These are phyloP conservation scores for Emydocephalus ijimae DNA, from an alignment of 2,113 vertebrate species.

Conservation along the genomic window DNA sequence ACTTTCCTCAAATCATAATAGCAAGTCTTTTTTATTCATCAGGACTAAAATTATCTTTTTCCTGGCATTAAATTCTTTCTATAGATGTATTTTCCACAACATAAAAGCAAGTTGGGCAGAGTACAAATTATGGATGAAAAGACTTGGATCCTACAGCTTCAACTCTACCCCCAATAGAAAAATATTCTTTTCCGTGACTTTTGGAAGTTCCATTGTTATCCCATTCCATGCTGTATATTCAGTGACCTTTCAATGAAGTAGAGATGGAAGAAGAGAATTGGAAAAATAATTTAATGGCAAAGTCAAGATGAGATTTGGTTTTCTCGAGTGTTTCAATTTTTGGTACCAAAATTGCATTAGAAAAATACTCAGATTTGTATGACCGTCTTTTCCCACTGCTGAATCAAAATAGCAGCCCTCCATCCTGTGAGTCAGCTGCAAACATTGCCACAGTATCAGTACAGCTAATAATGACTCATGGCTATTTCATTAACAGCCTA, in stretches of 20 bases:
- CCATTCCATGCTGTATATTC: neutral
- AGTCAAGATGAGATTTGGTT: neutral
- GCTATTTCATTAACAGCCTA: neutral
- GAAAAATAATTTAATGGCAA: neutral
- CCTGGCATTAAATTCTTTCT: neutral
- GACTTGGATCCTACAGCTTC: neutral
- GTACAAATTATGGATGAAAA: neutral
- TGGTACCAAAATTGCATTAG: neutral
- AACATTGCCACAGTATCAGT: neutral
- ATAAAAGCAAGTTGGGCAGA: neutral
- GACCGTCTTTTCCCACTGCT: neutral
- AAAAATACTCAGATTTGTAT: neutral
- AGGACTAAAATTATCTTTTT: neutral
- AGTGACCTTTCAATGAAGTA: neutral
- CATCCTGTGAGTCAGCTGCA: neutral
- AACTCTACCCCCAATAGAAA: neutral
- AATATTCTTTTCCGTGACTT: neutral
- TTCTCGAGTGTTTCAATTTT: neutral
- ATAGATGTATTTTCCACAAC: neutral
- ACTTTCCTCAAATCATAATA: neutral
- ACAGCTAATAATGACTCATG: neutral
- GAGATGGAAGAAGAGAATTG: neutral
- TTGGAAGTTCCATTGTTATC: no score
- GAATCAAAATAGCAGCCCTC: neutral
- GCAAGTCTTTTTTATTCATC: neutral